A percentile compares a stretch with the other conserved stretches of the same genome.
These are phyloP conservation scores for Misgurnus mizolepis DNA, from an alignment of 2,113 vertebrate species.

Conservation along the genomic window DNA sequence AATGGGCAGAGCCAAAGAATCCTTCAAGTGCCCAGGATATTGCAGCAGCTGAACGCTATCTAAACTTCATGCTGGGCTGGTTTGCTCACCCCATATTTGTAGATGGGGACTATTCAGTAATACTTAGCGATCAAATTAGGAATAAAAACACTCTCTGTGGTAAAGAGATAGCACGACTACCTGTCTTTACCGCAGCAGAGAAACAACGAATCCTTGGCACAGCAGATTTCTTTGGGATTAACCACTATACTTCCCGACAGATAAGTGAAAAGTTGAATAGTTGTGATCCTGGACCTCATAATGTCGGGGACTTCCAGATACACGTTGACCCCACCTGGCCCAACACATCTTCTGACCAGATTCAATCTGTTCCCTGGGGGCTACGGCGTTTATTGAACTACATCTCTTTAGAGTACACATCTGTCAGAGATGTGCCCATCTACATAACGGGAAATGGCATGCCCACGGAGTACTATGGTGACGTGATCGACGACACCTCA, in stretches of 20 bases:
- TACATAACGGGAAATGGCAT: constrained; percentile 88
- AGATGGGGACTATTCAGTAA: constrained; percentile 87
- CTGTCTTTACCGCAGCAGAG: constrained; percentile 81
- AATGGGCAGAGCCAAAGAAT: constrained; percentile 86
- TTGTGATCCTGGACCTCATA: constrained; percentile 75
- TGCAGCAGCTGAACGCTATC: constrained; percentile 82
- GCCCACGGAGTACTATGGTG: constrained; percentile 64
- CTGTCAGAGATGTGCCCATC: constrained; percentile 75
- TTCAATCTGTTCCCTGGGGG: constrained; percentile 86
- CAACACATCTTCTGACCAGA: constrained; percentile 81
- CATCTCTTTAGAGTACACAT: constrained; percentile 80
- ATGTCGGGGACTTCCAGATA: constrained; percentile 80
- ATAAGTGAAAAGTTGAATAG: constrained; percentile 64
- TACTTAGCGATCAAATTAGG: constrained; percentile 79
- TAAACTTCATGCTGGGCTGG: constrained; percentile 94
- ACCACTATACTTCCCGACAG: constrained; percentile 85
- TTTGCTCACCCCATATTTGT: constrained; percentile 94
- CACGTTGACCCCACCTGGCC: constrained; percentile 82
- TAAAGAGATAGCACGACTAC: constrained; percentile 75
- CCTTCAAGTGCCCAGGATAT: constrained; percentile 72
- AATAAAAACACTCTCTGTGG: constrained; percentile 72
- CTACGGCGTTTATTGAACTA: constrained; percentile 84
- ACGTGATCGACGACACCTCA: constrained; percentile 76
- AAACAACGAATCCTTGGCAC: constrained; percentile 80
- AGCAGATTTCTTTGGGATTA: constrained; percentile 92